phyloP scores from a whole-genome alignment of 1,140 invertebrate species.

The fruit fly (Drosophila melanogaster) region Release_6_plus_ISO1_MT NC_004354.4:7617501-7618000 shows the following conservation, averaged over 20 bases:
- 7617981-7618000: not conserved
- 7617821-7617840: not conserved
- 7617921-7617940: constrained; percentile 10
- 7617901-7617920: constrained; percentile 74
- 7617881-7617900: constrained; percentile 57
- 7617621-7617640: not conserved
- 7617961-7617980: constrained; percentile 1
- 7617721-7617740: constrained; percentile 53
- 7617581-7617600: constrained; percentile 79
- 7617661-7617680: constrained; percentile 42
- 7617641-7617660: not conserved
- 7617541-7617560: constrained; percentile 61
- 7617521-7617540: constrained; percentile 21
- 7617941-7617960: constrained; percentile 8
- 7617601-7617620: constrained; percentile 53
- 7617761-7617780: constrained; percentile 79
- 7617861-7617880: constrained; percentile 52
- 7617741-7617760: constrained; percentile 80
- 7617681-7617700: constrained; percentile 81
- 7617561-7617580: constrained; percentile 77
- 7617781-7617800: constrained; percentile 80
- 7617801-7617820: constrained; percentile 13
- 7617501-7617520: constrained; percentile 46
- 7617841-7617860: constrained; percentile 9
- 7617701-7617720: constrained; percentile 23